These are phyloP conservation scores for Malurus alboscapulatus DNA, from an alignment of 2,113 vertebrate genomes.

Conservation along the genomic window DNA sequence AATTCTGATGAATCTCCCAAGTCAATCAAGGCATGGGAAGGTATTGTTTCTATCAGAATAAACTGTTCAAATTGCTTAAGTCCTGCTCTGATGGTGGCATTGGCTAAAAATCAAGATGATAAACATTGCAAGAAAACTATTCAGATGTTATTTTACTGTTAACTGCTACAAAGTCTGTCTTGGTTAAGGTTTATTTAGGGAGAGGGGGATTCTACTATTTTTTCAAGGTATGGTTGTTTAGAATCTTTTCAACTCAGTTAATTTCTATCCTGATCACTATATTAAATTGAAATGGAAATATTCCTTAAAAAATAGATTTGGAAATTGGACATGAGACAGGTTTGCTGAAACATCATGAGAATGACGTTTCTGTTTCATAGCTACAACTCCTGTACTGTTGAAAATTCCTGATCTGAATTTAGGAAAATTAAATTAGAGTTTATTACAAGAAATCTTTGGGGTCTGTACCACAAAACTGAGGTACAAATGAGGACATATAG, in stretches of 20 bases:
- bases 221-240: not conserved
- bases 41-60: not conserved
- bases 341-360: not conserved
- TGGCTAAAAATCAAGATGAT: conserved; percentile 10
- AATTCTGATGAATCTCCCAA: not conserved
- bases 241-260: not conserved
- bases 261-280: not conserved
- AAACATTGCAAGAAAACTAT: not conserved
- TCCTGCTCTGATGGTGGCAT: not conserved
- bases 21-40: not conserved
- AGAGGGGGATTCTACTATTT: not conserved
- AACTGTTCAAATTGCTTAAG: not conserved
- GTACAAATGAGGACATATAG: accelerated
- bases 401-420: not conserved
- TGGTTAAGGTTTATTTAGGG: not conserved
- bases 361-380: not conserved
- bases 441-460: not conserved
- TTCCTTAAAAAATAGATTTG: not conserved
- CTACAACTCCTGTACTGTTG: not conserved
- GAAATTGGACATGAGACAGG: not conserved
- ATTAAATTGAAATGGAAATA: not conserved
- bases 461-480: not conserved
- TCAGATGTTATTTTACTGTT: not conserved
- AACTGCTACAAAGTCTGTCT: not conserved
- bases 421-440: not conserved